Conservation (phyloP, 2,888 invertebrate species). For the Acanthoscelides obtectus region DNA sequence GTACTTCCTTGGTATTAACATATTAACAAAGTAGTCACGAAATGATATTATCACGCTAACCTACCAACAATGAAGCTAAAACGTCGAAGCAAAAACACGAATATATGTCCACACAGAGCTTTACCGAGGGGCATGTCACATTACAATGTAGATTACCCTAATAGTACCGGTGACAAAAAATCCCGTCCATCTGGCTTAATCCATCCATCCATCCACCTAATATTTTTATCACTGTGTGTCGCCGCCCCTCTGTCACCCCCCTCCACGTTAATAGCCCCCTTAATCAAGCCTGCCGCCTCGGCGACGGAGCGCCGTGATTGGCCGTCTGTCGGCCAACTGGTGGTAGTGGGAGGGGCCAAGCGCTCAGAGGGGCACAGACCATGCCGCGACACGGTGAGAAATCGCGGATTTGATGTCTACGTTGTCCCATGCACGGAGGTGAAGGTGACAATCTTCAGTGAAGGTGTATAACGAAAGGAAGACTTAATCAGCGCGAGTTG, state of each 20-base stretch:
- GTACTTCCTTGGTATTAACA: no score
- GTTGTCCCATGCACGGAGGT: background rate
- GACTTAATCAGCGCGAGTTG: background rate
- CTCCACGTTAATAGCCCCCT: background rate
- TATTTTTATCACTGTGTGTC: background rate
- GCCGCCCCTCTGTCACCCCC: background rate
- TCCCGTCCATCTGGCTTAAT: background rate
- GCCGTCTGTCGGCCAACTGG: background rate
- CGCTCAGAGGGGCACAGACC: background rate
- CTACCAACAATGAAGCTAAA: no score
- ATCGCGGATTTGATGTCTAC: background rate
- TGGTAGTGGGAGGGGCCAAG: background rate
- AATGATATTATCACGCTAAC: no score
- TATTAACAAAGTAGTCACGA: no score
- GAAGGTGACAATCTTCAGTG: background rate
- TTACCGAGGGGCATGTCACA: background rate
- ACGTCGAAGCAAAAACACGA: background rate
- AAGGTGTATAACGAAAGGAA: background rate
- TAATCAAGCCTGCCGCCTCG: background rate
- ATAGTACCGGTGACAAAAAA: background rate
- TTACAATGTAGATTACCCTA: background rate
- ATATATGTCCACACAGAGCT: background rate
- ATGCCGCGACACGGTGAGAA: background rate
- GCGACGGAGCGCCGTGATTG: background rate
- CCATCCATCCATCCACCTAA: background rate